Evolutionary conservation across 1,140 invertebrate species (phyloP).

Genomic region (Zophobas atratus): DNA sequence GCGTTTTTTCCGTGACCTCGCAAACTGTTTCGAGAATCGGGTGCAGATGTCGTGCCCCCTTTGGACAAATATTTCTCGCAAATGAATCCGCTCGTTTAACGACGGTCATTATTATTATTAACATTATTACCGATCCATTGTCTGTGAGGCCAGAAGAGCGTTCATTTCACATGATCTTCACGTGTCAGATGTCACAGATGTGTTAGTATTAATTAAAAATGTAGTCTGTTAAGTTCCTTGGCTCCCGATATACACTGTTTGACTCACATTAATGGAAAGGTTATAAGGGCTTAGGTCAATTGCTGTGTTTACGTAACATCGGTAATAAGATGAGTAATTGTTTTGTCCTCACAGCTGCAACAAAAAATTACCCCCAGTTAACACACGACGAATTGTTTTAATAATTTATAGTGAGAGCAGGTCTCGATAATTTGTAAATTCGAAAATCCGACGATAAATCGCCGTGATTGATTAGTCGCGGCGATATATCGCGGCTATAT

Average conservation of each 20-base stretch:
- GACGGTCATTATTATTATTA: background rate
- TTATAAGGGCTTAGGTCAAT: constrained; percentile 60
- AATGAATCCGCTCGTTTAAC: background rate
- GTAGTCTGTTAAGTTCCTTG: constrained; percentile 49
- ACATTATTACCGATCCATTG: constrained; percentile 1
- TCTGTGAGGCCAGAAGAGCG: background rate
- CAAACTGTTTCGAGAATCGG: no score
- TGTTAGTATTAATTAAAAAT: constrained; percentile 52
- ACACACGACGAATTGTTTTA: constrained; percentile 47
- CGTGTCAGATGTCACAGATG: constrained; percentile 57
- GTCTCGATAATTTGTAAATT: no score
- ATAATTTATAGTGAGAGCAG: background rate
- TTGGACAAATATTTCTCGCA: background rate
- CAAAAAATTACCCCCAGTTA: constrained; percentile 56
- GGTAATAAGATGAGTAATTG: constrained; percentile 57
- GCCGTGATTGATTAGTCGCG: no score
- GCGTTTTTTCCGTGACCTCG: no score
- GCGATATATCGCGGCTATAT: no score
- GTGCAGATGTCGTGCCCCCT: background rate
- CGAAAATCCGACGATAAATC: no score
- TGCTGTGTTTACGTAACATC: constrained; percentile 62
- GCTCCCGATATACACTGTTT: constrained; percentile 55
- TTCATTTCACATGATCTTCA: constrained; percentile 28
- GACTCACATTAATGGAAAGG: constrained; percentile 61
- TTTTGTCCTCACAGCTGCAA: constrained; percentile 56